phyloP scores from a whole-genome alignment of 2,113 vertebrate species.

The Macaca mulatta region DNA sequence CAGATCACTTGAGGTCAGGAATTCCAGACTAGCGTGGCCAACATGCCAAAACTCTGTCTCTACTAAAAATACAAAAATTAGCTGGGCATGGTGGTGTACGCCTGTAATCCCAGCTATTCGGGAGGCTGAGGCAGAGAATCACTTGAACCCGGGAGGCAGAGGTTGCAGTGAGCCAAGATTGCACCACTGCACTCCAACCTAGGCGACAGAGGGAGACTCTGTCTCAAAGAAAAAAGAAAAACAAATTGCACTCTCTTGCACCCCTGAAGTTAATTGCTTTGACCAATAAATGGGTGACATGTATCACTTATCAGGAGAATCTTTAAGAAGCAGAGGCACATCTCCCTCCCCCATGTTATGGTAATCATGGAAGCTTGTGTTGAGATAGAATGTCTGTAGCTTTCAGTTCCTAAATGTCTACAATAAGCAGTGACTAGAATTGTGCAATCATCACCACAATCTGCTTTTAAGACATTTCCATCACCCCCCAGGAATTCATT shows the following conservation, averaged over 20 bases:
- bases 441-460: background rate
- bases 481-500: background rate
- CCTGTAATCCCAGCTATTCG: no score
- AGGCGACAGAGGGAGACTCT: no score
- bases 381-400: background rate
- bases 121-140: no score
- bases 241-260: background rate
- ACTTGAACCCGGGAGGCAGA: no score
- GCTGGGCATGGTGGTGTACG: no score
- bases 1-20: no score
- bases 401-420: background rate
- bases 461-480: slow-evolving; percentile 22
- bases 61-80: no score
- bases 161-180: no score
- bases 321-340: background rate
- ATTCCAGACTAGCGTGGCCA: no score
- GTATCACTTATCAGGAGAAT: background rate
- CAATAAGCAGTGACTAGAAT: background rate
- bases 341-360: background rate
- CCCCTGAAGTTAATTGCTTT: background rate
- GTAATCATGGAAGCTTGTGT: background rate
- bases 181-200: no score
- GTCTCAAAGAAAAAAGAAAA: no score
- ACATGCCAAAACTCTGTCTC: no score
- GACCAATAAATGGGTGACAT: background rate